phyloP scores from a whole-genome alignment of 2,113 vertebrate genomes.

The Atractosteus spatula region DNA sequence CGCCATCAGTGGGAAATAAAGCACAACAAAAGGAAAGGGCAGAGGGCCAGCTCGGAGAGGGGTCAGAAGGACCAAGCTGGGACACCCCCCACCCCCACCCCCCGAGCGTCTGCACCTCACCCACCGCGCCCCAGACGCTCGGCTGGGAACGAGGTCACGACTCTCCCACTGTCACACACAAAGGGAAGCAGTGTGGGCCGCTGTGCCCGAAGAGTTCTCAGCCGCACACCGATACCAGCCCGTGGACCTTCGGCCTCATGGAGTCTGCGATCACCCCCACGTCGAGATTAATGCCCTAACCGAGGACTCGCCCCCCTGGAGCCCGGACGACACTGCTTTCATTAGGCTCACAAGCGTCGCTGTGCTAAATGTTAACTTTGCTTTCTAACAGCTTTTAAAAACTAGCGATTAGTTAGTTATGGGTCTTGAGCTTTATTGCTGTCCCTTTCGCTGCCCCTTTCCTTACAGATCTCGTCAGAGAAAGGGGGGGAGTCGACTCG shows the following conservation, averaged over 20 bases:
- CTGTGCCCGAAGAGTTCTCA: background rate
- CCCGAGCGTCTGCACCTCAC: conserved; percentile 21
- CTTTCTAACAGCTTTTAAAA: too few species aligned
- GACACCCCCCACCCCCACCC: conserved; percentile 10
- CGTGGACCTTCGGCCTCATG: conserved; percentile 5
- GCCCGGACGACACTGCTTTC: too few species aligned
- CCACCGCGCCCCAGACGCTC: conserved; percentile 21
- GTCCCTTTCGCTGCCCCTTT: too few species aligned
- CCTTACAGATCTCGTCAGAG: too few species aligned
- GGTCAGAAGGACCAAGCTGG: background rate
- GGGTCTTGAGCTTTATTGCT: too few species aligned
- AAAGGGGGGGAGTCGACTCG: too few species aligned
- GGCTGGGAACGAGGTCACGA: conserved; percentile 45
- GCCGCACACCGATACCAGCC: background rate
- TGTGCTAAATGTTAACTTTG: too few species aligned
- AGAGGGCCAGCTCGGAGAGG: background rate
- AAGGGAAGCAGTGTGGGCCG: conserved; percentile 26
- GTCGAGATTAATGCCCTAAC: conserved; percentile 4
- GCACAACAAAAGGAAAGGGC: conserved; percentile 1
- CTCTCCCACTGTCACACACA: conserved; percentile 31
- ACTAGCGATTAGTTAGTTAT: too few species aligned
- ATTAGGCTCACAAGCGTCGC: too few species aligned
- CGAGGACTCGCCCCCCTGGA: too few species aligned
- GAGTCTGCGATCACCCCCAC: background rate
- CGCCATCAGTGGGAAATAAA: conserved; percentile 10